These are phyloP conservation scores for Copsychus sechellarum DNA, from an alignment of 2,113 vertebrate genomes.

Conservation along the genomic window DNA sequence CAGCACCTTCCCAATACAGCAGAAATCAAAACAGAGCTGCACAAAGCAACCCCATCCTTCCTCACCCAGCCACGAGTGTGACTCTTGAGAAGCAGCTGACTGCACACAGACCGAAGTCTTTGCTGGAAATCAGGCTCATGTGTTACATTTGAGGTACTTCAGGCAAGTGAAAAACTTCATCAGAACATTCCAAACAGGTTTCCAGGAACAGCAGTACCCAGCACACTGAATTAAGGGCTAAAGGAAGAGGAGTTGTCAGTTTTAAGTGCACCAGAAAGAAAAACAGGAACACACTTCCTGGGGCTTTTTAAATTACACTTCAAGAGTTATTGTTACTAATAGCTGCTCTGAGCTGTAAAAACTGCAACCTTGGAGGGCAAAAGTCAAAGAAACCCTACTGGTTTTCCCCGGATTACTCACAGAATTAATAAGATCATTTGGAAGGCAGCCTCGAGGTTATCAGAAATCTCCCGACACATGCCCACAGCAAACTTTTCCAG, in stretches of 20 bases:
- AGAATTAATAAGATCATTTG: slow-evolving; percentile 67
- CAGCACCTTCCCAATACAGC: background rate
- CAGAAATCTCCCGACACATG: slow-evolving; percentile 56
- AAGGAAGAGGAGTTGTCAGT: slow-evolving; percentile 13
- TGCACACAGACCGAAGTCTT: background rate
- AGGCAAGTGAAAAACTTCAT: slow-evolving; percentile 27
- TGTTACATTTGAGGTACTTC: background rate
- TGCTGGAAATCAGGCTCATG: background rate
- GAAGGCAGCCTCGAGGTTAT: slow-evolving; percentile 67
- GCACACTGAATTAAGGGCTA: slow-evolving; percentile 6
- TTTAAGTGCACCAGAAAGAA: slow-evolving; percentile 64
- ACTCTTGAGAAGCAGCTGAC: slow-evolving; percentile 30
- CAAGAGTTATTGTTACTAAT: slow-evolving; percentile 53
- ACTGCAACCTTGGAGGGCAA: slow-evolving; percentile 37
- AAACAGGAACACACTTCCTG: slow-evolving; percentile 66
- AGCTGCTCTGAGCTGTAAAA: slow-evolving; percentile 56
- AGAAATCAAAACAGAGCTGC: background rate
- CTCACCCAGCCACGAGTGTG: background rate
- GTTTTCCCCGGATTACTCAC: slow-evolving; percentile 28
- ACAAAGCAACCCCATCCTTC: background rate
- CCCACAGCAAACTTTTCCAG: slow-evolving; percentile 28
- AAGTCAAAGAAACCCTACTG: slow-evolving; percentile 62
- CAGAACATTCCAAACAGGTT: slow-evolving; percentile 30
- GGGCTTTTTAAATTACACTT: slow-evolving; percentile 60
- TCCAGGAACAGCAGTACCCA: background rate